phyloP scores from a whole-genome alignment of 1,140 invertebrate genomes.

The Atta cephalotes region DNA sequence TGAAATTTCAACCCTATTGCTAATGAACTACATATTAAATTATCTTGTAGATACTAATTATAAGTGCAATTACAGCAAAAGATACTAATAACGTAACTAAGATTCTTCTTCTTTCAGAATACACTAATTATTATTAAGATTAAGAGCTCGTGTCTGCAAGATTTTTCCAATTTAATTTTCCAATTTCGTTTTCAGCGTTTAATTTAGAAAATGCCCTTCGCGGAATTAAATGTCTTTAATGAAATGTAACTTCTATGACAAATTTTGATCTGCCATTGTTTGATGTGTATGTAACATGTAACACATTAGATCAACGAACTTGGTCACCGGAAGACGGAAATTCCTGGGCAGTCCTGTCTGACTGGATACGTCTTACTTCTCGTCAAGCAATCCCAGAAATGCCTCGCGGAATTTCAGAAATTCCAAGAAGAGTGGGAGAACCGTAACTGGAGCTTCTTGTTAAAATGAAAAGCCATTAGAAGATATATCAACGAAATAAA shows the following conservation, averaged over 20 bases:
- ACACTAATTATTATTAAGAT: not conserved
- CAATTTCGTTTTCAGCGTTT: not conserved
- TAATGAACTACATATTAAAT: slow-evolving; percentile 9
- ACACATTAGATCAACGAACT: slow-evolving; percentile 59
- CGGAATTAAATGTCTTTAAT: slow-evolving; percentile 8
- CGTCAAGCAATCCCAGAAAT: slow-evolving; percentile 60
- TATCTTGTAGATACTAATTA: no score
- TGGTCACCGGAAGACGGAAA: slow-evolving; percentile 53
- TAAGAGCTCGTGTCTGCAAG: not conserved
- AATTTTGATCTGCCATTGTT: not conserved
- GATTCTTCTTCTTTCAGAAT: not conserved
- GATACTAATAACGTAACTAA: not conserved
- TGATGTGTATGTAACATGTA: not conserved
- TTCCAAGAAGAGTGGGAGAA: slow-evolving; percentile 48
- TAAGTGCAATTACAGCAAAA: not conserved
- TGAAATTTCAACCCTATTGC: not conserved
- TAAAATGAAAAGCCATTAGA: slow-evolving; percentile 5
- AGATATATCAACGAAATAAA: not conserved
- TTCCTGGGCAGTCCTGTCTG: slow-evolving; percentile 49
- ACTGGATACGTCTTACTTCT: slow-evolving; percentile 63
- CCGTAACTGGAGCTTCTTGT: not conserved
- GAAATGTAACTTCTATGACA: not conserved
- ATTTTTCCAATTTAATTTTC: not conserved
- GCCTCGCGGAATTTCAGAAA: slow-evolving; percentile 41
- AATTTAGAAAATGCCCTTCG: not conserved